Conservation (phyloP, 2,888 invertebrate species). For the Chydorus sphaericus region DNA sequence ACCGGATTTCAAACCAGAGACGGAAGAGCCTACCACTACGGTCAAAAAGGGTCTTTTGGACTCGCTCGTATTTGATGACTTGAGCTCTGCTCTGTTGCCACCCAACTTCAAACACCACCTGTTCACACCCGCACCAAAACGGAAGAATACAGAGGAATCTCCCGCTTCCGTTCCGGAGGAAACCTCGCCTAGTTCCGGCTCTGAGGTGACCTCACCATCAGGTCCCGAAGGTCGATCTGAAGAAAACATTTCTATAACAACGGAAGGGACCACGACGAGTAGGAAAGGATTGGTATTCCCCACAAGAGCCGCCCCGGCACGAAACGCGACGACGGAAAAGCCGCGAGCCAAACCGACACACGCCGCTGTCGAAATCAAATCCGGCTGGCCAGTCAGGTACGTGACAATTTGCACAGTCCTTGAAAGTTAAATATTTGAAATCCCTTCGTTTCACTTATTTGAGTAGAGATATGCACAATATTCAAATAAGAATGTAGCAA, state of each 20-base stretch:
- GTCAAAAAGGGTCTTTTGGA: constrained; percentile 6
- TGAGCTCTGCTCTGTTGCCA: constrained; percentile 7
- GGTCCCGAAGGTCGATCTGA: too few species aligned
- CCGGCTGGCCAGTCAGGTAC: constrained; percentile 70
- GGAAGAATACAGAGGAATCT: constrained; percentile 16
- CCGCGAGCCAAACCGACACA: constrained; percentile 34
- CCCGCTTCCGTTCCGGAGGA: background rate
- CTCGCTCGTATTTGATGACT: background rate
- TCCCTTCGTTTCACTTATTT: too few species aligned
- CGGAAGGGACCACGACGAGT: constrained; percentile 1
- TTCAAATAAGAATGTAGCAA: too few species aligned
- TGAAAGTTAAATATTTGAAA: too few species aligned
- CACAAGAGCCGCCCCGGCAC: constrained; percentile 25
- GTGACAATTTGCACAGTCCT: background rate
- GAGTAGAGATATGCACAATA: too few species aligned
- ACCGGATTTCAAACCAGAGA: constrained; percentile 38
- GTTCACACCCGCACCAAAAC: constrained; percentile 44
- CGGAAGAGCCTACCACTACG: constrained; percentile 24
- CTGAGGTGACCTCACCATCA: background rate
- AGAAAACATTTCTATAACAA: too few species aligned
- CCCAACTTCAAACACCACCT: constrained; percentile 26
- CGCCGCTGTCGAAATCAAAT: constrained; percentile 53
- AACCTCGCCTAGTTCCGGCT: constrained; percentile 7
- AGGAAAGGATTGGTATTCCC: constrained; percentile 13
- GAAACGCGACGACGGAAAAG: constrained; percentile 43